Base-by-base conservation (phyloP, 2,113 vertebrate genomes). In the Mirounga angustirostris region DNA sequence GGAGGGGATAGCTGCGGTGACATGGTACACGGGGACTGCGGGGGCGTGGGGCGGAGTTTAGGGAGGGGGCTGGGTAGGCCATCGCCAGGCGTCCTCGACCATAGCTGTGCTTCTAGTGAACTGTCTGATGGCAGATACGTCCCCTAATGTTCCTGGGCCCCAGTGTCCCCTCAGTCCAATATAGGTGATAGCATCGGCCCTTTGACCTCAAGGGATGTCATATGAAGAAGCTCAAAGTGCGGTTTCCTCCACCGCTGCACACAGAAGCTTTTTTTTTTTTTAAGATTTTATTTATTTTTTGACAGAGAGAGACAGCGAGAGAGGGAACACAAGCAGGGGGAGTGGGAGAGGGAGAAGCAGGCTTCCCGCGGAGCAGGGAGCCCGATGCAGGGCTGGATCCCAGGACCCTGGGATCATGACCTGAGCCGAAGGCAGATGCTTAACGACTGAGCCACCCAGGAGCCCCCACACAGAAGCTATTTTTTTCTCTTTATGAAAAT, bases 11-110 rank as follows among this genome's bases (percentile, higher is more conserved):
- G 71, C 8, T n/a, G 80, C 13, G 18, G 87, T 54, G 80, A 28
- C 69, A 10, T 0, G 16, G 78, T 15, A 26, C 71, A 0, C 5
- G 6, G 7, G 61, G n/a, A 6, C 52, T 8, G 0, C 63, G 19
- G 24, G 71, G 33, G 28, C 33, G 1, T 4, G 7, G n/a, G 50
- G 14, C 0, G 0, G 71, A 28, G 86, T 30, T 87, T 30, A 73
- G 43, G 79, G 46, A 33, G 76, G n/a, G 43, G 65, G 50, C n/a
- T 28, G 43, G 43, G 89, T 69, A 79, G 67, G n/a, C 82, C 88
- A 46, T 43, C 15, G 7, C 7, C 2, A 10, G 36, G 19, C 6
- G 1, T 36, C 21, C 21, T 2, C 12, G 40, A 80, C 36, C 11
- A 0, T 52, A 5, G 40, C 28, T 1, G 2, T 18, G 56, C 46